A percentile compares a stretch with the other conserved stretches of the same genome.
Evolutionary conservation across 2,113 vertebrate genomes (phyloP).

Genomic region (Carlito syrichta): DNA sequence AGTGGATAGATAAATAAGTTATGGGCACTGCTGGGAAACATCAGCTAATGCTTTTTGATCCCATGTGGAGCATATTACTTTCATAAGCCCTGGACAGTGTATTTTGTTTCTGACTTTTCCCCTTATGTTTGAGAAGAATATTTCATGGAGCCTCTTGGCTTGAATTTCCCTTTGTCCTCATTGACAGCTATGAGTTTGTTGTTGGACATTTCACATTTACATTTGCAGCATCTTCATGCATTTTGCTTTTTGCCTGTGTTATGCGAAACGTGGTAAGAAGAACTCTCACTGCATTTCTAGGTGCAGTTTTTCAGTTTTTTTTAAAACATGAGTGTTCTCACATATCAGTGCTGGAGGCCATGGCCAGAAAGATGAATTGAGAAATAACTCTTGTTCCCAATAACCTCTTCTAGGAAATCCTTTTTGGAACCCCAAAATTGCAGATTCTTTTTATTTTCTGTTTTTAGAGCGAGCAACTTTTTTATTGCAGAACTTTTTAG

Average conservation of each 20-base stretch:
- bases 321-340: not conserved
- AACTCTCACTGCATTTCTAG: not conserved
- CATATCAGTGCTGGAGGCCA: not conserved
- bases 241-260: not conserved
- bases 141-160: not conserved
- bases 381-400: not conserved
- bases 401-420: not conserved
- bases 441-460: not conserved
- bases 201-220: not conserved
- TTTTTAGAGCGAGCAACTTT: not conserved
- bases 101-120: constrained; percentile 21
- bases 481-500: not conserved
- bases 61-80: not conserved
- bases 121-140: not conserved
- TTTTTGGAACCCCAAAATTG: not conserved
- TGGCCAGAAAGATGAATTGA: not conserved
- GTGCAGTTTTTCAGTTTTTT: not conserved
- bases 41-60: constrained; percentile 34
- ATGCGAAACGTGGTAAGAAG: not conserved
- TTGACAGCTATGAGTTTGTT: not conserved
- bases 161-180: not conserved
- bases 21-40: constrained; percentile 34
- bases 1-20: constrained; percentile 54
- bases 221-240: not conserved
- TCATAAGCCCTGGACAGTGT: not conserved